phyloP scores from a whole-genome alignment of 2,888 invertebrate species.

The Nomada goodeniana region DNA sequence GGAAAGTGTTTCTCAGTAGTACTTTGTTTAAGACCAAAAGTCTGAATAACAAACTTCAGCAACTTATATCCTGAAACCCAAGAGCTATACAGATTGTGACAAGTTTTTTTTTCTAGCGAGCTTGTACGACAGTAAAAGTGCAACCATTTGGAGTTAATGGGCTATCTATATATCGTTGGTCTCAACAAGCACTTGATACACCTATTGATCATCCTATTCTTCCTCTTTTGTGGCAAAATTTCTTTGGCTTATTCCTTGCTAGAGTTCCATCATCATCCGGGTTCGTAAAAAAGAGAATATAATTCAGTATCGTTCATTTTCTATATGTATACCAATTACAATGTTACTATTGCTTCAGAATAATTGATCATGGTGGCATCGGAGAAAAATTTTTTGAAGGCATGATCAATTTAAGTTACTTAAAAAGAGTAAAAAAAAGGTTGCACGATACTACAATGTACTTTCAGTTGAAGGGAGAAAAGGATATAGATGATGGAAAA shows the following conservation, averaged over 20 bases:
- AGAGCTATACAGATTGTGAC: neutral
- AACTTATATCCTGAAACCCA: no score
- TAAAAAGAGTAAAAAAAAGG: slow-evolving; percentile 89
- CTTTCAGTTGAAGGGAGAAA: slow-evolving; percentile 85
- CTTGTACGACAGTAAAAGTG: slow-evolving; percentile 86
- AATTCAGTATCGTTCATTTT: neutral
- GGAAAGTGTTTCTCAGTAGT: no score
- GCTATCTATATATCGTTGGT: slow-evolving; percentile 90
- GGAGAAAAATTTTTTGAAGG: slow-evolving; percentile 91
- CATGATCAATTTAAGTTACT: slow-evolving; percentile 87
- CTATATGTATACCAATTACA: slow-evolving; percentile 18
- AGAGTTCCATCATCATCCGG: slow-evolving; percentile 85
- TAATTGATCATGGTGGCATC: slow-evolving; percentile 87
- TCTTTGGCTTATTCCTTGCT: slow-evolving; percentile 89
- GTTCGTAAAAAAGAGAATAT: slow-evolving; percentile 60
- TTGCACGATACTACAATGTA: slow-evolving; percentile 88
- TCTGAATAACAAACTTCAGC: no score
- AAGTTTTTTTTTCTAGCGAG: slow-evolving; percentile 85
- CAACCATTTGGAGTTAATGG: slow-evolving; percentile 86
- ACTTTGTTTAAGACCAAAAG: no score
- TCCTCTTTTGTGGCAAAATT: slow-evolving; percentile 91
- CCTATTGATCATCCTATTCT: slow-evolving; percentile 89
- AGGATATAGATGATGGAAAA: slow-evolving; percentile 80
- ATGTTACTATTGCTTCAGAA: slow-evolving; percentile 77
- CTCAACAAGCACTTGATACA: slow-evolving; percentile 89